phyloP scores from a whole-genome alignment of 53 echinoderm and acorn worm species.

The Henricia sp. region DNA sequence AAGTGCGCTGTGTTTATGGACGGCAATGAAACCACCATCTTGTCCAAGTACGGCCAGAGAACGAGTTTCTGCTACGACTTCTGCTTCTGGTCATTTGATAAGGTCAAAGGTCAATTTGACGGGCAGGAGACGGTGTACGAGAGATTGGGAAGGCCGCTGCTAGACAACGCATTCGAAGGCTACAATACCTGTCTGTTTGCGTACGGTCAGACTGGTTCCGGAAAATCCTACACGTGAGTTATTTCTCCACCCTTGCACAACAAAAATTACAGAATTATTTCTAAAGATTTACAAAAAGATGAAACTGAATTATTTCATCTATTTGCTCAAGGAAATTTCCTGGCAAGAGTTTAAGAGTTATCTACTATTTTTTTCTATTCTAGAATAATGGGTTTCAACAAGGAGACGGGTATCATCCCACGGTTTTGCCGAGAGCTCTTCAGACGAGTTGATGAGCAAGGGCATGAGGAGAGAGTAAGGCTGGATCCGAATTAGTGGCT shows the following conservation, averaged over 20 bases:
- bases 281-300: background rate
- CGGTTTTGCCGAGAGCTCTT: slow-evolving; percentile 89
- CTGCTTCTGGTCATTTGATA: slow-evolving; percentile 97
- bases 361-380: no score
- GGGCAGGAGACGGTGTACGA: slow-evolving; percentile 88
- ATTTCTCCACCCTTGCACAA: no score
- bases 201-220: slow-evolving; percentile 97
- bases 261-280: background rate
- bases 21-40: slow-evolving; percentile 85
- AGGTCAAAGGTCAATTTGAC: slow-evolving; percentile 60
- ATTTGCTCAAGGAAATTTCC: no score
- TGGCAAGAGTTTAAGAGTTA: background rate
- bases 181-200: slow-evolving; percentile 98
- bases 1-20: slow-evolving; percentile 85
- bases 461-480: slow-evolving; percentile 81
- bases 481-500: no score
- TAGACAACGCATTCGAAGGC: slow-evolving; percentile 90
- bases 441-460: slow-evolving; percentile 69
- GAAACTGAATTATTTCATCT: no score
- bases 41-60: slow-evolving; percentile 54
- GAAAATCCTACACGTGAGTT: slow-evolving; percentile 96
- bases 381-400: slow-evolving; percentile 93
- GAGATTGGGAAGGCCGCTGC: slow-evolving; percentile 78
- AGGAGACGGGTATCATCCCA: slow-evolving; percentile 89
- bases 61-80: slow-evolving; percentile 89